Conservation (phyloP, 2,888 invertebrate species). For the Taphrorychus bicolor region DNA sequence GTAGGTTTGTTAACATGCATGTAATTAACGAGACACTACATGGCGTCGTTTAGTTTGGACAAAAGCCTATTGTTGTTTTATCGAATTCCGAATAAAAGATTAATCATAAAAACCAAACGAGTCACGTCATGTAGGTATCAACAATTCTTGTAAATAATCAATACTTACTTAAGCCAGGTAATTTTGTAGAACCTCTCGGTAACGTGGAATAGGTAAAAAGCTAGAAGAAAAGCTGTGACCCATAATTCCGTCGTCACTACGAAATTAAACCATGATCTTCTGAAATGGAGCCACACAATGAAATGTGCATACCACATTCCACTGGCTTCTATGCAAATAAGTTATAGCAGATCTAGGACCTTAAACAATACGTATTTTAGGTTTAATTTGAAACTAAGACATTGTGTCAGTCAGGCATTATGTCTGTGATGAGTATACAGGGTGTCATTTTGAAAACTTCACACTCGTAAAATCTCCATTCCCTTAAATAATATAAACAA, state of each 20-base stretch:
- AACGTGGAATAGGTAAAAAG: constrained; percentile 84
- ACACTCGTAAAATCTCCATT: too few relatives aligned
- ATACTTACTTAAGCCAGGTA: constrained; percentile 75
- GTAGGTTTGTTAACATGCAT: too few relatives aligned
- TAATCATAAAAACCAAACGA: background rate
- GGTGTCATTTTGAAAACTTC: too few relatives aligned
- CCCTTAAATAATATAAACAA: too few relatives aligned
- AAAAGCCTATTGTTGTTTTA: too few relatives aligned
- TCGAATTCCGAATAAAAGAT: too few relatives aligned
- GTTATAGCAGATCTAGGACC: constrained; percentile 75
- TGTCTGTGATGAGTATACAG: too few relatives aligned
- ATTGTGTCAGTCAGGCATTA: too few relatives aligned
- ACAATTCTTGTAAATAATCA: background rate
- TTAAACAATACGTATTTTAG: constrained; percentile 58
- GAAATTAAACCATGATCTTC: constrained; percentile 77
- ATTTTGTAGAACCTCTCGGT: constrained; percentile 85
- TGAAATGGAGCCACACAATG: constrained; percentile 61
- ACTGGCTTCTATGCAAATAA: constrained; percentile 76
- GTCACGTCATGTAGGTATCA: background rate
- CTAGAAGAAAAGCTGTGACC: constrained; percentile 80
- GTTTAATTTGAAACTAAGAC: too few relatives aligned
- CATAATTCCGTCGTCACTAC: constrained; percentile 86
- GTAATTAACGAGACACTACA: too few relatives aligned
- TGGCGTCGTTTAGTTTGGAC: too few relatives aligned
- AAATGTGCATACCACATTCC: too few relatives aligned